Evolutionary conservation across 2,113 vertebrate genomes (phyloP), one percentile per base, ranked within the genome.

Genomic region (Seriola dumerili): DNA sequence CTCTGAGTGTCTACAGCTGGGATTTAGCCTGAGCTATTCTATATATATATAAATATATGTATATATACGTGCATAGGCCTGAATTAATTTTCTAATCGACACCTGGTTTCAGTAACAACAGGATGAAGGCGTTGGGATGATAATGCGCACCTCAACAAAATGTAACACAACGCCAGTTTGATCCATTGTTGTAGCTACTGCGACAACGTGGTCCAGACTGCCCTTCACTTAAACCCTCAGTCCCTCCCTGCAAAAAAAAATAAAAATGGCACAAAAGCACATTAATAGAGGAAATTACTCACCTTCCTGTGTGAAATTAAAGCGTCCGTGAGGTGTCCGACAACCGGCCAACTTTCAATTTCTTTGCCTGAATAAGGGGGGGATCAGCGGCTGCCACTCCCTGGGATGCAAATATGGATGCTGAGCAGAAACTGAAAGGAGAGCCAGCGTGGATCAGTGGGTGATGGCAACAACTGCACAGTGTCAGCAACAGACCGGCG

Each of bases 381-480:
- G 80, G 59, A 69, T 66, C 61, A 40, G 81, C 19, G 70, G 85
- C 8, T 88, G 92, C 93, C 93, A 93, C 92, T 93, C 93, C 93
- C 93, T 91, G 92, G 89, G 92, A 93, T 92, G 92, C 92, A 89
- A 92, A 92, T 90, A 92, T 92, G 91, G 92, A 93, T 93, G 91
- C 89, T 94, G 89, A 82, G 90, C 76, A 55, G 72, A 63, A 78
- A 71, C 38, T 74, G 81, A 82, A 82, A 77, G 83, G 70, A 80
- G 87, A 81, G 88, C 76, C 85, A 40, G 88, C 81, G 84, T 68
- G 85, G 85, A 84, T 81, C 85, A 21, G 78, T 3, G 80, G 82
- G 78, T 54, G 90, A 78, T 83, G 90, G 76, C 52, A 83, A 80
- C 84, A 69, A 62, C 85, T 48, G 85, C 84, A 68, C 84, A 13